Conservation (phyloP, 2,888 invertebrate species). For the Drosophila greeni region DNA sequence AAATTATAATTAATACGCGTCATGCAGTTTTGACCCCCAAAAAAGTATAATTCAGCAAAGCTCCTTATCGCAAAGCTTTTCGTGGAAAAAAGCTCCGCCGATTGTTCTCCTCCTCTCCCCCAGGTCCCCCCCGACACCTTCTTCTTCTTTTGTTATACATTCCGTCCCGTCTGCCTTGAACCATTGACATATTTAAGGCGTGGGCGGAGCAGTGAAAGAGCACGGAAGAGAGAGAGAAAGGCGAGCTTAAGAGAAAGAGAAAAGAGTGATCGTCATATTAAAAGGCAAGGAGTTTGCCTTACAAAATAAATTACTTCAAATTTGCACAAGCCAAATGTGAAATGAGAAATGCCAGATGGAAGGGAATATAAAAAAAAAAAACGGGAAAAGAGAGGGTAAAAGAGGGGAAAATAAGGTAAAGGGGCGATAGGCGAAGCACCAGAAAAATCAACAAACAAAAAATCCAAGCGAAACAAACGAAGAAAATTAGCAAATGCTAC, state of each 20-base stretch:
- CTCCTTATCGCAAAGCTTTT: slow-evolving; percentile 24
- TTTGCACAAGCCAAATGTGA: not conserved
- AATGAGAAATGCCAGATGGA: slow-evolving; percentile 29
- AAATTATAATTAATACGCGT: not conserved
- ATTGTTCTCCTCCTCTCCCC: slow-evolving; percentile 2
- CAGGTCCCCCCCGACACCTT: not conserved
- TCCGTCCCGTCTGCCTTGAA: slow-evolving; percentile 54
- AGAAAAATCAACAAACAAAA: slow-evolving; percentile 35
- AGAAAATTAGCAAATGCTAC: slow-evolving; percentile 42
- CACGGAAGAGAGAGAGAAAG: not conserved
- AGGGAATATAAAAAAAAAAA: slow-evolving; percentile 8
- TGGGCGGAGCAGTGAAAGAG: slow-evolving; percentile 35
- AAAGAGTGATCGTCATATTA: slow-evolving; percentile 17
- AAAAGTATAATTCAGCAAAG: slow-evolving; percentile 22
- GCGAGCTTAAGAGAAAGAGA: slow-evolving; percentile 4
- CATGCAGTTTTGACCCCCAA: slow-evolving; percentile 26
- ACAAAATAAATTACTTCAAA: slow-evolving; percentile 5
- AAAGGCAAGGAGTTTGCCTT: slow-evolving; percentile 3
- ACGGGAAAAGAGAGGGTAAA: not conserved
- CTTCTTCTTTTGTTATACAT: slow-evolving; percentile 23
- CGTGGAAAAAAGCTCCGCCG: slow-evolving; percentile 21
- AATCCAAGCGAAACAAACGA: slow-evolving; percentile 34
- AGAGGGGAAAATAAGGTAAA: not conserved
- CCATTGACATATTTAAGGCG: slow-evolving; percentile 64
- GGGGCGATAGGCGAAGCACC: slow-evolving; percentile 3